Conservation (phyloP, 92 coral and sea anemone species). For the Galaxea fascicularis region DNA sequence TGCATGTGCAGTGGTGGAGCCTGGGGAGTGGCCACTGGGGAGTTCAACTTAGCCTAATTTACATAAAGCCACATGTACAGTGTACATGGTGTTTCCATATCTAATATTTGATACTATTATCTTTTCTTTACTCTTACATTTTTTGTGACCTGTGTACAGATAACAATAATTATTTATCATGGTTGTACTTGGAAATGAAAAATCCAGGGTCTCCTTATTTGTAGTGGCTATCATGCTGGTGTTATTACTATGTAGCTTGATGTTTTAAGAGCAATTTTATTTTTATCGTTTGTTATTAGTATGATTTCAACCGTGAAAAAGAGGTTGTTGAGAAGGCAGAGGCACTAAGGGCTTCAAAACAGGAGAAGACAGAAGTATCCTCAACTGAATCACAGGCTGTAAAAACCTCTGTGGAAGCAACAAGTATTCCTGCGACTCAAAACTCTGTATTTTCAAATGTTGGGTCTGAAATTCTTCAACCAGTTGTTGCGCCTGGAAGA, state of each 20-base stretch:
- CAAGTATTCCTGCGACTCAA: conserved; percentile 5
- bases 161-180: too few relatives aligned
- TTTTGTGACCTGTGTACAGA: too few relatives aligned
- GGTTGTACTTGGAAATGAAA: too few relatives aligned
- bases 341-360: conserved; percentile 56
- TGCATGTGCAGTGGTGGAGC: too few relatives aligned
- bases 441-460: conserved; percentile 79
- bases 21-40: too few relatives aligned
- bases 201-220: too few relatives aligned
- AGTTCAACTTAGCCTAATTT: too few relatives aligned
- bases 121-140: too few relatives aligned
- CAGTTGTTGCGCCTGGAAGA: conserved; percentile 76
- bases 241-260: not conserved
- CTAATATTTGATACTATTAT: too few relatives aligned
- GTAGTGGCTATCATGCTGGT: too few relatives aligned
- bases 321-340: conserved; percentile 78
- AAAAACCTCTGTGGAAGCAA: conserved; percentile 46
- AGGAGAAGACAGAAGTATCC: conserved; percentile 55
- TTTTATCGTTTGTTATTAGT: conserved; percentile 56
- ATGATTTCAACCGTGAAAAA: conserved; percentile 88
- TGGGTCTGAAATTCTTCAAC: conserved; percentile 91
- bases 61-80: too few relatives aligned
- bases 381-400: conserved; percentile 45
- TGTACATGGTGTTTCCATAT: too few relatives aligned
- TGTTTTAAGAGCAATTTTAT: not conserved